Evolutionary conservation across 2,888 invertebrate species (phyloP).

Genomic region (Cecidostiba fungosa): DNA sequence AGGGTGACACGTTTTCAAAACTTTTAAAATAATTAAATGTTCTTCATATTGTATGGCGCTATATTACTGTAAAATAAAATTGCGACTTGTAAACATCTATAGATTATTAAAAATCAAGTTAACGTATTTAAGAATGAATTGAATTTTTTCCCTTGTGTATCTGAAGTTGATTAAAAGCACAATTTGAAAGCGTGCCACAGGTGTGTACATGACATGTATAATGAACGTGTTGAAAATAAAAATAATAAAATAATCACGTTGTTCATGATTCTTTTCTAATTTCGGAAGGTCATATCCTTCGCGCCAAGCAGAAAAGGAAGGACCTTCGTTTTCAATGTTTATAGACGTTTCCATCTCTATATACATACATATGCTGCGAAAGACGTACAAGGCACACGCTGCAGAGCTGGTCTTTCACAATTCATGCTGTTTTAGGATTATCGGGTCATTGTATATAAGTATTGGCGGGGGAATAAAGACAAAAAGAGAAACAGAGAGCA

Average conservation of each 20-base stretch:
- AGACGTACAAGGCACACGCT: conserved; percentile 22
- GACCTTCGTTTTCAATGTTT: conserved; percentile 5
- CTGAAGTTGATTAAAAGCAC: neutral
- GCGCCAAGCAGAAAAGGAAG: neutral
- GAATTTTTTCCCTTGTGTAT: no score
- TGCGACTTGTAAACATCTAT: no score
- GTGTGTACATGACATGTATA: neutral
- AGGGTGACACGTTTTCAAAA: conserved; percentile 35
- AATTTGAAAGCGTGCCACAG: conserved; percentile 19
- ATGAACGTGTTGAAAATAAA: neutral
- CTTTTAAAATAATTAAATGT: neutral
- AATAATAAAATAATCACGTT: neutral
- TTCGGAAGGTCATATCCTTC: neutral
- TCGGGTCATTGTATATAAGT: conserved; percentile 18
- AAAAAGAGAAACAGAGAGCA: conserved; percentile 9
- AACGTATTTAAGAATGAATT: no score
- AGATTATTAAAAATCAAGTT: no score
- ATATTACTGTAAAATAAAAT: no score
- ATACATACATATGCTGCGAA: neutral
- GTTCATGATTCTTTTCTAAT: neutral
- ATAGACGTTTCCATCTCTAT: neutral
- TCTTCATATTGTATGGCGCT: neutral
- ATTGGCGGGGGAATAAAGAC: neutral
- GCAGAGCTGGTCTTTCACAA: conserved; percentile 35
- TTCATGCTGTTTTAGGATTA: conserved; percentile 57